Base-by-base conservation (phyloP, 1,140 invertebrate genomes). In the Ruditapes philippinarum region DNA sequence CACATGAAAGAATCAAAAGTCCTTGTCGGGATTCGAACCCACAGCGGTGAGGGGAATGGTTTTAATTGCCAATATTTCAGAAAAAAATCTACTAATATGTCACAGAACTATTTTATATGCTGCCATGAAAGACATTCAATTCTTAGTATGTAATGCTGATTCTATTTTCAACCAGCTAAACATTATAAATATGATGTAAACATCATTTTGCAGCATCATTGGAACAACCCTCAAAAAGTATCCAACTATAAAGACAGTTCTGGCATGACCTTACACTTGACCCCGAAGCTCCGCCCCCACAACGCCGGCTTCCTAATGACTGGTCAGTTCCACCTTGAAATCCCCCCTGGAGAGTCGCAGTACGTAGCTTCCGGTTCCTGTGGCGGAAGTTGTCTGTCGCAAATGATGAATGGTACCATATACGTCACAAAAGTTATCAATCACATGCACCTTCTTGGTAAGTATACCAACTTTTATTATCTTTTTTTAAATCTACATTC, bases 151-250 rank as follows among this genome's bases (percentile, higher is more conserved):
- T n/a, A n/a, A n/a, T n/a, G n/a, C n/a, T n/a, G n/a, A n/a, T n/a
- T n/a, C n/a, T n/a, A n/a, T n/a, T n/a, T n/a, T n/a, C n/a, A n/a
- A n/a, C n/a, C n/a, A n/a, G n/a, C n/a, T n/a, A n/a, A n/a, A n/a
- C n/a, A n/a, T n/a, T n/a, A n/a, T n/a, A n/a, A n/a, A n/a, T n/a
- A n/a, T n/a, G n/a, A n/a, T n/a, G n/a, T n/a, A n/a, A n/a, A n/a
- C n/a, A n/a, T n/a, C n/a, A n/a, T n/a, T 14, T 89, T 90, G 31
- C 49, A 94, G 92, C 78, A 92, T 19, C 93, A 94, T 49, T 94
- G 91, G 92, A 91, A 92, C n/a, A 94, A 94, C 76, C 89, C 89
- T 0, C 25, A 88, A n/a, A 38, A 60, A 22, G n/a, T 68, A 2
- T 51, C 65, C 0, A 62, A 78, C 36, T 89, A 89, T 28, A 88